Evolutionary conservation across 2,888 invertebrate genomes (phyloP).

Genomic region (Smittia aterrima): DNA sequence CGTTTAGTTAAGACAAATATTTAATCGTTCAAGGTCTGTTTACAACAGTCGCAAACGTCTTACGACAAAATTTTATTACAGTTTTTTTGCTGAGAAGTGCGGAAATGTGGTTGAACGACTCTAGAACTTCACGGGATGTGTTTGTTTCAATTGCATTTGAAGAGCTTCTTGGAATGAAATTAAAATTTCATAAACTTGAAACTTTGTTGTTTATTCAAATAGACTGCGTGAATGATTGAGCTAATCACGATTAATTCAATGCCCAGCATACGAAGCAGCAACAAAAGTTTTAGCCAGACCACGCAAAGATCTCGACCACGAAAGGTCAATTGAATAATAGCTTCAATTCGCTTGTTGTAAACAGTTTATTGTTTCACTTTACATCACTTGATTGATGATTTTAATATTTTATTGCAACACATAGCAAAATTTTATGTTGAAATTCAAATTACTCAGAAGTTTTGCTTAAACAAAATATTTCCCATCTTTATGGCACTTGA

Average conservation of each 20-base stretch:
- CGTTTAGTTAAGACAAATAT: background rate
- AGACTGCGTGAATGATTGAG: background rate
- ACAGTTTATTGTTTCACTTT: background rate
- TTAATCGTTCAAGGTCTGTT: slow-evolving; percentile 1
- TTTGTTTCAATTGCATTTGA: no score
- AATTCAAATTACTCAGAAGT: no score
- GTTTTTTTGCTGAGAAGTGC: background rate
- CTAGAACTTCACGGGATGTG: no score
- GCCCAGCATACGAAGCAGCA: background rate
- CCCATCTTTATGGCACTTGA: background rate
- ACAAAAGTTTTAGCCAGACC: background rate
- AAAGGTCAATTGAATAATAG: slow-evolving; percentile 18
- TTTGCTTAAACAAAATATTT: no score
- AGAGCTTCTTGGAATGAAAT: no score
- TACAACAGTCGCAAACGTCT: background rate
- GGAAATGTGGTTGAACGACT: background rate
- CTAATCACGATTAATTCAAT: background rate
- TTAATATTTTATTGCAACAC: background rate
- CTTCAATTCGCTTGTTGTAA: background rate
- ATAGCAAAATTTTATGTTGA: no score
- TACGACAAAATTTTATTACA: background rate
- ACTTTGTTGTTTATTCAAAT: no score
- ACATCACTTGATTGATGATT: background rate
- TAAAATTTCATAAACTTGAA: no score
- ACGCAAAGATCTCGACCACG: background rate